Evolutionary conservation across 2,888 invertebrate species (phyloP).

Genomic region (Morpho achilles): DNA sequence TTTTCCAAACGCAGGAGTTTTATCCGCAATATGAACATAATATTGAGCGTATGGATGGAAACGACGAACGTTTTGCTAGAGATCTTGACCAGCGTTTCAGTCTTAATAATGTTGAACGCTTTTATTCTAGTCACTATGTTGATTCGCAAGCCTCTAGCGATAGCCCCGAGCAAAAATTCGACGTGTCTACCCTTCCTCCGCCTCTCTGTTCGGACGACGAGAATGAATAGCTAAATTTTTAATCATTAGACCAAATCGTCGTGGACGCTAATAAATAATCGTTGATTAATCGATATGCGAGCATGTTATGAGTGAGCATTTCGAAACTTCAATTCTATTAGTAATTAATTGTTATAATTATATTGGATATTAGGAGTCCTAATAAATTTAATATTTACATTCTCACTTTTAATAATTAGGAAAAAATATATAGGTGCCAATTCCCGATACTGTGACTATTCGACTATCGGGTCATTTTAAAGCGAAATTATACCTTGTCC

Average conservation of each 20-base stretch:
- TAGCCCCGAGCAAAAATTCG: constrained; percentile 85
- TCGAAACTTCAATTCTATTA: constrained; percentile 54
- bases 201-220: constrained; percentile 87
- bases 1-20: constrained; percentile 72
- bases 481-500: constrained; percentile 47
- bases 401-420: constrained; percentile 43
- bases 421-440: constrained; percentile 60
- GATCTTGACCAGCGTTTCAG: constrained; percentile 72
- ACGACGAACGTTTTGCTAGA: constrained; percentile 52
- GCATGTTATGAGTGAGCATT: constrained; percentile 44
- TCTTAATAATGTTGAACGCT: constrained; percentile 69
- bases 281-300: constrained; percentile 40
- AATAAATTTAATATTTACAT: constrained; percentile 59
- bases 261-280: constrained; percentile 40
- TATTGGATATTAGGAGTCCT: constrained; percentile 53
- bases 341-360: constrained; percentile 61
- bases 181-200: constrained; percentile 87
- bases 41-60: constrained; percentile 40
- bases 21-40: constrained; percentile 69
- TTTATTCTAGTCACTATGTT: constrained; percentile 74
- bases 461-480: constrained; percentile 45
- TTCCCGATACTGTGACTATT: constrained; percentile 57
- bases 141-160: constrained; percentile 82
- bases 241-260: constrained; percentile 25
- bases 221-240: constrained; percentile 63